Evolutionary conservation across 2,888 invertebrate genomes (phyloP).

Genomic region (Odontocolon sp.): DNA sequence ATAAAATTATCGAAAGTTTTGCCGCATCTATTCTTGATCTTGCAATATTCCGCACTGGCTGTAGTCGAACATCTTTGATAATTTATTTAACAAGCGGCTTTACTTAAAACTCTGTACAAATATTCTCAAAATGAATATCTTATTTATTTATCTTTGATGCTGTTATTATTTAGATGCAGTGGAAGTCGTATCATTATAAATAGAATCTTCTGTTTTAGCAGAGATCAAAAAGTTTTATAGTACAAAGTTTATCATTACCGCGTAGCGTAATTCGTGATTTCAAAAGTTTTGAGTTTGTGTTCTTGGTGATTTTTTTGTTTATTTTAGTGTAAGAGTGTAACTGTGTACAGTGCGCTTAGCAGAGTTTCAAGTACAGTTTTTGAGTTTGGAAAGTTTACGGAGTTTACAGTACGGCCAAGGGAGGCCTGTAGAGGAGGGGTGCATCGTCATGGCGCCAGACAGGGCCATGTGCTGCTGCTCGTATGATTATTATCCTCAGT

Average conservation of each 20-base stretch:
- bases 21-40: slow-evolving; percentile 7
- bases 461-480: slow-evolving; percentile 72
- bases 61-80: background rate
- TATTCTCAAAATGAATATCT: background rate
- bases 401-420: background rate
- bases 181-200: slow-evolving; percentile 1
- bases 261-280: slow-evolving; percentile 5
- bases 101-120: slow-evolving; percentile 6
- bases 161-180: background rate
- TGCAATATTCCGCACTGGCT: slow-evolving; percentile 24
- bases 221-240: slow-evolving; percentile 40
- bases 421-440: background rate
- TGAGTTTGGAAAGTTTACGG: slow-evolving; percentile 15
- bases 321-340: slow-evolving; percentile 24
- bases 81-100: background rate
- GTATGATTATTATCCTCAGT: slow-evolving; percentile 27
- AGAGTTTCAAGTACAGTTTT: background rate
- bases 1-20: slow-evolving; percentile 19
- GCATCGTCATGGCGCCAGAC: slow-evolving; percentile 72
- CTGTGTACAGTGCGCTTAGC: slow-evolving; percentile 39
- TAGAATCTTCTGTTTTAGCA: slow-evolving; percentile 2
- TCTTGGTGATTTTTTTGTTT: background rate
- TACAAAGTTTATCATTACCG: slow-evolving; percentile 33
- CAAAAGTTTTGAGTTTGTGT: slow-evolving; percentile 24
- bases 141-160: background rate